Evolutionary conservation across 2,797 vertebrate species (phyloP).

Genomic region (Melanotaenia parkinsoni): DNA sequence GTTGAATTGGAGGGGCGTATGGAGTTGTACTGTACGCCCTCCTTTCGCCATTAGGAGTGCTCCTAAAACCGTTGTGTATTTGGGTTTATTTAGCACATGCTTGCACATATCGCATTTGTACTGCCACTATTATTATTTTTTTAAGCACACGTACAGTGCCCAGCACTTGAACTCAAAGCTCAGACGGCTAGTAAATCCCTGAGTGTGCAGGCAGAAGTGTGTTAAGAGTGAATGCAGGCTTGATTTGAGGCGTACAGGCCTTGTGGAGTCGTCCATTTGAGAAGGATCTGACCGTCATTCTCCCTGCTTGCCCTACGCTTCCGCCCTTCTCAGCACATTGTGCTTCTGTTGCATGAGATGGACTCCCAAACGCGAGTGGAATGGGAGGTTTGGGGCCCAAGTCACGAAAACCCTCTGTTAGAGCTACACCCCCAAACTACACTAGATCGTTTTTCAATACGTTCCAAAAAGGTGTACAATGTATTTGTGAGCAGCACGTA

Average conservation of each 20-base stretch:
- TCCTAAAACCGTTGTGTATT: constrained; percentile 43
- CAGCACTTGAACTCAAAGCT: constrained; percentile 15
- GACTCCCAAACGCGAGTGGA: constrained; percentile 72
- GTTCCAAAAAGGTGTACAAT: background rate
- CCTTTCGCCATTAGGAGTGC: constrained; percentile 59
- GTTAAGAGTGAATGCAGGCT: constrained; percentile 43
- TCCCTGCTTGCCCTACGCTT: constrained; percentile 72
- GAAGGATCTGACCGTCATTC: constrained; percentile 79
- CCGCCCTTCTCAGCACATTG: constrained; percentile 74
- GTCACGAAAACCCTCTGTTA: constrained; percentile 49
- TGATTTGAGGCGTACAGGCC: constrained; percentile 59
- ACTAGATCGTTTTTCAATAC: background rate
- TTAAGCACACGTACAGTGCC: background rate
- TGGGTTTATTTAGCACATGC: constrained; percentile 27
- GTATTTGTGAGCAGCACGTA: background rate
- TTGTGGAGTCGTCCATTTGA: constrained; percentile 82
- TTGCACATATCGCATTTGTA: background rate
- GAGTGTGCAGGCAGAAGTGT: constrained; percentile 37
- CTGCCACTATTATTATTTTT: background rate
- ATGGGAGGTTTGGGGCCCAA: constrained; percentile 67
- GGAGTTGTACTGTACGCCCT: constrained; percentile 38
- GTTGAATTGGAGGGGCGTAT: constrained; percentile 68
- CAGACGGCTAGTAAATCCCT: constrained; percentile 16
- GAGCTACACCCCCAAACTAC: constrained; percentile 26
- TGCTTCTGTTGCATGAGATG: constrained; percentile 77